These are phyloP conservation scores for Eurypyga helias DNA, from an alignment of 2,113 vertebrate genomes.

Conservation along the genomic window DNA sequence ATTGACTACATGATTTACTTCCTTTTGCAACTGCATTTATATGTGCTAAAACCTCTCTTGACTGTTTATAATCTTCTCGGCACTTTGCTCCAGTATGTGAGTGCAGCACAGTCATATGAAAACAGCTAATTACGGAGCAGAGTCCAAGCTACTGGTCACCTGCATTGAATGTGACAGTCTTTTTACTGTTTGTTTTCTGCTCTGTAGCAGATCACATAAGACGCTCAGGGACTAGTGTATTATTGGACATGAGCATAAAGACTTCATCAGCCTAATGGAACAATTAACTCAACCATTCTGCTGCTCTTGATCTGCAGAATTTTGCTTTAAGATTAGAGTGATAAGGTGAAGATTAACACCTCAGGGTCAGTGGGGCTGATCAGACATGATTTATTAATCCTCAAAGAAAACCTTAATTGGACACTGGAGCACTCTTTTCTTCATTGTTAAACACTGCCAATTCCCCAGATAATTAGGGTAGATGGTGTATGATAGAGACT, in stretches of 20 bases:
- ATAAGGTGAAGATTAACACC: slow-evolving; percentile 77
- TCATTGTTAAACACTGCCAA: slow-evolving; percentile 72
- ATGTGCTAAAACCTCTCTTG: not conserved
- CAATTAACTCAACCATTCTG: slow-evolving; percentile 67
- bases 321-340: slow-evolving; percentile 70
- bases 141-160: not conserved
- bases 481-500: slow-evolving; percentile 60
- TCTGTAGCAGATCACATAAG: not conserved
- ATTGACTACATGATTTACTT: slow-evolving; percentile 26
- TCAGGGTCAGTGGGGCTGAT: slow-evolving; percentile 65
- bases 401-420: slow-evolving; percentile 78
- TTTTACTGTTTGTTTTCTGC: slow-evolving; percentile 1
- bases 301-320: slow-evolving; percentile 68
- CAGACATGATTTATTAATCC: slow-evolving; percentile 78
- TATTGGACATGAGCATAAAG: slow-evolving; percentile 20
- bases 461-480: slow-evolving; percentile 59
- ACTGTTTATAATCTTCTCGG: not conserved
- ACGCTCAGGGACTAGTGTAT: not conserved
- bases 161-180: not conserved
- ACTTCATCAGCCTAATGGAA: slow-evolving; percentile 61
- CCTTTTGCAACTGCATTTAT: not conserved
- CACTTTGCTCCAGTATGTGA: not conserved
- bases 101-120: not conserved
- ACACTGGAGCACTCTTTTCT: slow-evolving; percentile 60
- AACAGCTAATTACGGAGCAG: not conserved